These are phyloP conservation scores for Lithobates pipiens DNA, from an alignment of 2,797 vertebrate species.

Conservation along the genomic window DNA sequence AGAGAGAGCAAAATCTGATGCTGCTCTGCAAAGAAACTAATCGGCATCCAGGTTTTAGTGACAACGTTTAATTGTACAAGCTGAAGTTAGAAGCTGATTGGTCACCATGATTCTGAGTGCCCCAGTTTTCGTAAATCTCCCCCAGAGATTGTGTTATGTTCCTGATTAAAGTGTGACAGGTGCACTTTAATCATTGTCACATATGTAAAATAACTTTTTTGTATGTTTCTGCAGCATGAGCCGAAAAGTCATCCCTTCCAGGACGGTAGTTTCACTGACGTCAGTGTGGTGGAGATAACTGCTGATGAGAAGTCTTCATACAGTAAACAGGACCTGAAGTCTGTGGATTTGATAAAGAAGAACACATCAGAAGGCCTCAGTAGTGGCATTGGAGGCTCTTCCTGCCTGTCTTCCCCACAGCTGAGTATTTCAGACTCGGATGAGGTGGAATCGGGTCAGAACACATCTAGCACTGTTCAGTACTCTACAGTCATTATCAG, in stretches of 20 bases:
- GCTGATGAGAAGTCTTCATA: conserved; percentile 80
- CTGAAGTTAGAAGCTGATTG: no score
- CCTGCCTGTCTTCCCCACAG: conserved; percentile 93
- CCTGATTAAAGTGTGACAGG: no score
- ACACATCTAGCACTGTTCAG: conserved; percentile 90
- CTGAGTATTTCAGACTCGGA: conserved; percentile 94
- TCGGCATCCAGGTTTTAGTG: no score
- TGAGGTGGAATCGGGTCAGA: conserved; percentile 87
- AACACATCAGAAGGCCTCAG: conserved; percentile 93
- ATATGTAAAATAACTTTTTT: not conserved
- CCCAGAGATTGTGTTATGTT: no score
- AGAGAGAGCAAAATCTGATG: no score
- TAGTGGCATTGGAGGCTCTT: conserved; percentile 97
- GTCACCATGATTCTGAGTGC: no score
- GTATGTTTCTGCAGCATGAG: conserved; percentile 75
- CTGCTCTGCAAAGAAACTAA: no score
- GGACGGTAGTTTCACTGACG: conserved; percentile 83
- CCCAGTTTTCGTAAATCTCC: no score
- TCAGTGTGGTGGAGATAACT: conserved; percentile 90
- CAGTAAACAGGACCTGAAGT: conserved; percentile 86
- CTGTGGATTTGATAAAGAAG: conserved; percentile 85
- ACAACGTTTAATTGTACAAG: no score
- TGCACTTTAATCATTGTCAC: no score
- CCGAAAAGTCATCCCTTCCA: conserved; percentile 81
- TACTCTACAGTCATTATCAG: conserved; percentile 92